Evolutionary conservation across 2,797 vertebrate genomes (phyloP), one percentile per base, ranked within the genome.

Genomic region (Rhinogobio ventralis): DNA sequence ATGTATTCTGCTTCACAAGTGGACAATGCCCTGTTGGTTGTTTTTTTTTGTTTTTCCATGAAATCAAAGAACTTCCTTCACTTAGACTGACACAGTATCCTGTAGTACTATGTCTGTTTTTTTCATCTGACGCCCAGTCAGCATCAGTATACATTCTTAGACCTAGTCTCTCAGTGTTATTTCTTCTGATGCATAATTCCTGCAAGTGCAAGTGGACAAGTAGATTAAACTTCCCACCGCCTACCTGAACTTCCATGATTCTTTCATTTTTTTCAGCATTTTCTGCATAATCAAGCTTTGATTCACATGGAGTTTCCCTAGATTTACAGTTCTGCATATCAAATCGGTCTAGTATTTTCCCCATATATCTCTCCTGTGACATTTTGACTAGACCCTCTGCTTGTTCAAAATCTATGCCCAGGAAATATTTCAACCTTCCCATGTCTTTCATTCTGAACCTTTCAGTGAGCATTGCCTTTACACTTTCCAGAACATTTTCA

Each of bases 401-500:
- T 67, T 87, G 67, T 5, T 78, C 28, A 83, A 85, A 88, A 73
- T 75, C 45, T 45, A 87, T 83, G 1, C 85, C 77, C 14, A 81
- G 36, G 20, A 84, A 84, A 28, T 85, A 2, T 36, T 78, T 84
- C 1, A 86, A 1, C 30, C 33, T 83, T 15, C 76, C 76, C 28
- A 85, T 5, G 20, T 88, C 81, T 62, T 84, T 83, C 83, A 87
- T 88, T 64, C 82, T 62, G 7, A 82, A 82, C 36, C 20, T 82
- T 2, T 36, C 8, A 28, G 66, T 78, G 0, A 87, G 20, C 77
- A 69, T 87, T 6, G 0, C 1, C 5, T 86, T 81, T 1, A 82
- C 45, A 68, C 30, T 66, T 7, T 79, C 30, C 8, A 79, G 53
- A 13, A 74, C 15, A 45, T 10, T 66, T 42, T 81, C 33, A 49